Percentiles rank a stretch among this genome's conserved stretches.
Conservation (phyloP, 2,888 invertebrate genomes). For the Athalia rosae region DNA sequence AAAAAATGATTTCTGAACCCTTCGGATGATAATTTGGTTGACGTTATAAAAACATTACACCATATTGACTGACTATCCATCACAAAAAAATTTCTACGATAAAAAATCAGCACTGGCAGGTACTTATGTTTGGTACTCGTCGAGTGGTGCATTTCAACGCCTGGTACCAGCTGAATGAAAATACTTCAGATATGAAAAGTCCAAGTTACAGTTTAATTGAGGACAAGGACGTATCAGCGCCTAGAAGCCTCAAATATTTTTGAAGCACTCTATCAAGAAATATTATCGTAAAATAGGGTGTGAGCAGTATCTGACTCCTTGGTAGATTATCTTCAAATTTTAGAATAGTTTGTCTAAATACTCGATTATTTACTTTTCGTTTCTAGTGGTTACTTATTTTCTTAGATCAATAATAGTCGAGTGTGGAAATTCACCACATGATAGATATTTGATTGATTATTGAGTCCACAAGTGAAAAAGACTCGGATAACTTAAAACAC, state of each 20-base stretch:
- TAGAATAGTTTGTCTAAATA: neutral
- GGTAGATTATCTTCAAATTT: neutral
- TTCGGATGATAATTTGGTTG: neutral
- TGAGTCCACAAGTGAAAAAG: neutral
- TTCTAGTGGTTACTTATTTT: constrained; percentile 9
- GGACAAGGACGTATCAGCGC: neutral
- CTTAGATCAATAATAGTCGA: constrained; percentile 7
- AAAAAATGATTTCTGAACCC: constrained; percentile 14
- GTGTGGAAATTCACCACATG: neutral
- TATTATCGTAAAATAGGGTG: neutral
- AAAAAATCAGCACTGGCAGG: neutral
- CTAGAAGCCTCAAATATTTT: neutral
- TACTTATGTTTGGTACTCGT: neutral
- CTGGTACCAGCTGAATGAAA: constrained; percentile 10
- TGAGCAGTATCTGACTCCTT: constrained; percentile 19
- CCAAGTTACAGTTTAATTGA: neutral
- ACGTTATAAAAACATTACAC: neutral
- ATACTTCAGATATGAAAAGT: constrained; percentile 9
- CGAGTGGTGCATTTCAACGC: neutral
- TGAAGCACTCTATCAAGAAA: constrained; percentile 10
- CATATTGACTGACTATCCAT: neutral
- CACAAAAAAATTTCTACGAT: neutral
- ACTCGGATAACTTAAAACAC: neutral
- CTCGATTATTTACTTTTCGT: constrained; percentile 11
- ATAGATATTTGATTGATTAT: constrained; percentile 4